Evolutionary conservation across 2,797 vertebrate genomes (phyloP), one percentile per base, ranked within the genome.

Genomic region (Aulostomus chinensis): DNA sequence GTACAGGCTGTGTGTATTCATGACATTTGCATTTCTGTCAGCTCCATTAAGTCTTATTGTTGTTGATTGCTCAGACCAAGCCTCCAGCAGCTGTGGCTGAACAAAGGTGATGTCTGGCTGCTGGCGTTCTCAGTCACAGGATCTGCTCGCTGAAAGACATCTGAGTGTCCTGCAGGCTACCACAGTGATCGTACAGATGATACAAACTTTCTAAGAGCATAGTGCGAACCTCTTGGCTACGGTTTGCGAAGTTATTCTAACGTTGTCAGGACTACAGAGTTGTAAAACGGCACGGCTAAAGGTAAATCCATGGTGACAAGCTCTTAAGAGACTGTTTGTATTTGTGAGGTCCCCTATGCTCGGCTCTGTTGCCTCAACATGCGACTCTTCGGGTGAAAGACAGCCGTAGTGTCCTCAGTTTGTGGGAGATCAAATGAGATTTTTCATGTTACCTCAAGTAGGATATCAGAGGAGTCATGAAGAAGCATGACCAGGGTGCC

Each of bases 401-500:
- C n/a, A n/a, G n/a, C n/a, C n/a, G n/a, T n/a, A n/a, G n/a, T n/a
- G n/a, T n/a, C n/a, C n/a, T n/a, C n/a, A n/a, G n/a, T 24, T 36
- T 9, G 18, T 6, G 10, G 4, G 17, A 28, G 4, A 48, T 4
- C 31, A 1, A 15, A 4, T 24, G 30, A 14, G 25, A 33, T 6
- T 29, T n/a, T n/a, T 4, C 2, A 7, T 0, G 0, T 63, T 62
- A 98, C 96, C 95, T 98, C 96, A 0, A 98, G 88, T 50, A 98
- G 68, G 58, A 94, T 93, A 71, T 98, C 96, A 0, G 96, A 94
- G 3, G 93, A 91, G 74, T 98, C 96, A 0, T 98, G 96, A 28
- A 97, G 86, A 15, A 94, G 90, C 93, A 98, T 93, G 73, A 98
- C 93, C 51, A 98, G 87, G 0, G 95, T 97, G 20, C 96, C 96